Conservation (phyloP, 2,113 vertebrate species). For the Tor tambroides region DNA sequence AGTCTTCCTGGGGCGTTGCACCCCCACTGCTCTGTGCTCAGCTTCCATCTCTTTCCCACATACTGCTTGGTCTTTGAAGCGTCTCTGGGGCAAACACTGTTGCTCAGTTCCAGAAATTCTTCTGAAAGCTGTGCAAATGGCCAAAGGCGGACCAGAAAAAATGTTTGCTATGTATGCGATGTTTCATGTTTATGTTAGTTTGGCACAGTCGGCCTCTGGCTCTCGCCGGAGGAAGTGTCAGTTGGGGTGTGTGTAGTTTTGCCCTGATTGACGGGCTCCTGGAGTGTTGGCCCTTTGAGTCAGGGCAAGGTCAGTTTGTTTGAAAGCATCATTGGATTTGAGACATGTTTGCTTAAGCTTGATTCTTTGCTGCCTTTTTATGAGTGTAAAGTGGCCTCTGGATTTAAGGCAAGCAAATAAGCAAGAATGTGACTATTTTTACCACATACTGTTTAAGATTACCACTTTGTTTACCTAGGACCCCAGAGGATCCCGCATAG, state of each 20-base stretch:
- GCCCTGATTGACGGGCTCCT: conserved; percentile 47
- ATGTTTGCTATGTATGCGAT: conserved; percentile 46
- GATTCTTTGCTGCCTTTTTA: conserved; percentile 22
- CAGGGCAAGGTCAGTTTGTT: conserved; percentile 37
- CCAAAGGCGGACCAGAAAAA: conserved; percentile 40
- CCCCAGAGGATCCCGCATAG: conserved; percentile 88
- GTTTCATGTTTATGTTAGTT: conserved; percentile 46
- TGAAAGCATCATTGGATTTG: conserved; percentile 40
- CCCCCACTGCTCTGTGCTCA: conserved; percentile 18
- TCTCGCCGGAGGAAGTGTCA: conserved; percentile 24
- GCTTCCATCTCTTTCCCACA: conserved; percentile 40
- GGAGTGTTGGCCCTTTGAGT: conserved; percentile 30
- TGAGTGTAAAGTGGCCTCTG: conserved; percentile 12
- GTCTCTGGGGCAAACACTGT: conserved; percentile 40
- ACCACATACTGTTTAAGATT: background rate
- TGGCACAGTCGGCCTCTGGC: conserved; percentile 42
- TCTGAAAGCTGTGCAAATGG: conserved; percentile 51
- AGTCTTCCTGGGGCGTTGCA: conserved; percentile 26
- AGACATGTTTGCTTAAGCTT: conserved; percentile 6
- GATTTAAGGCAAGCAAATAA: conserved; percentile 29
- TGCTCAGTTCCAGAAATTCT: conserved; percentile 41
- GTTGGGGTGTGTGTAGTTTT: conserved; percentile 44
- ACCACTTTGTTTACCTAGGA: conserved; percentile 74
- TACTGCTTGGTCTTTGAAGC: conserved; percentile 46
- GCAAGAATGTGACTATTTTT: conserved; percentile 3